Evolutionary conservation across 2,797 vertebrate genomes (phyloP), one percentile per base, ranked within the genome.

Genomic region (Margarornis squamiger): DNA sequence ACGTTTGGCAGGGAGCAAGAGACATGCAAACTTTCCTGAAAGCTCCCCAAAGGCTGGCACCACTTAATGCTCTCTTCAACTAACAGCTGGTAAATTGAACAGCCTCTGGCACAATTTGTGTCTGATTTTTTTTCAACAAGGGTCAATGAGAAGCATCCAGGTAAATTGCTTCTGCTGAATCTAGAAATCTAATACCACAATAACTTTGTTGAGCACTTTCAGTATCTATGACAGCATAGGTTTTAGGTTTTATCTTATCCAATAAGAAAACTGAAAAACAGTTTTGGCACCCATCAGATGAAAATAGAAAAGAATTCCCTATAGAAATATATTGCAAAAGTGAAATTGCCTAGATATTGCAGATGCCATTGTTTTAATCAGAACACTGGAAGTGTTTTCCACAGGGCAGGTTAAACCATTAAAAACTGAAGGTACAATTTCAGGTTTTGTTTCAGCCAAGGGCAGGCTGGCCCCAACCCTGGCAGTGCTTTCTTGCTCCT

Each of bases 231-330:
- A 54, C 61, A 57, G 66, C 19, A 4, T 22, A 17, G 19, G 30
- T 32, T 83, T 84, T 76, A 92, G 38, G 11, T 77, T 72, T 77
- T 55, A 29, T 51, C 34, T 46, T 62, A 78, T 46, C 41, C 17
- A 59, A 26, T 21, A 52, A 67, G 55, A 78, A 91, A 75, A 65
- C 10, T 24, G 41, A 66, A 78, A 78, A 85, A 54, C 7, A 52
- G 15, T 67, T 80, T 86, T 73, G 66, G 46, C 38, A 82, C 48
- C 24, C 23, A 23, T 18, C 1, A 3, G 39, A 57, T 54, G 36
- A 82, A 93, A 96, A 91, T 30, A 73, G 66, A 92, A 86, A 78
- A 11, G 26, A 79, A 79, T 63, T 90, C 46, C 49, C 27, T 13
- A 38, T 7, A 75, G 70, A 19, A 55, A 9, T 15, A 59, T 20